Conservation (phyloP, 2,888 invertebrate species). For the Ceraclea dissimilis region DNA sequence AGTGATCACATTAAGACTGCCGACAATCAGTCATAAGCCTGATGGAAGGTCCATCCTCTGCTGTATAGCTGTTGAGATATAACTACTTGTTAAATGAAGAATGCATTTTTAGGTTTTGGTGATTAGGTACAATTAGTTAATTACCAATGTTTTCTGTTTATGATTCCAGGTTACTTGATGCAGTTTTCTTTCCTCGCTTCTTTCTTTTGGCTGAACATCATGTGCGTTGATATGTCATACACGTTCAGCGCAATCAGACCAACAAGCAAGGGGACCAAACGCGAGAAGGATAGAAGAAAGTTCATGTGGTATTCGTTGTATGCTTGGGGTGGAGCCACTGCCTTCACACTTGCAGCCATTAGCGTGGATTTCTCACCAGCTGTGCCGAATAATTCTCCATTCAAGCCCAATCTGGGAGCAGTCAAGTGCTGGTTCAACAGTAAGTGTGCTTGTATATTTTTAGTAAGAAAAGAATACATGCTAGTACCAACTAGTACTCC, state of each 20-base stretch:
- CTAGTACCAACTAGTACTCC: too few species aligned
- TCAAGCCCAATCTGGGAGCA: conserved; percentile 21
- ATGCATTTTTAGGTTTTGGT: too few species aligned
- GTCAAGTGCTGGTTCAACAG: conserved; percentile 24
- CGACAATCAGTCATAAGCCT: too few species aligned
- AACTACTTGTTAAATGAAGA: too few species aligned
- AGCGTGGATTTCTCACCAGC: conserved; percentile 61
- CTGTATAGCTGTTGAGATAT: too few species aligned
- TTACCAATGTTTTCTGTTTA: too few species aligned
- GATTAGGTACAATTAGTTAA: too few species aligned
- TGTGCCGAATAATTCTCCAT: conserved; percentile 30
- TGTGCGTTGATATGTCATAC: conserved; percentile 45
- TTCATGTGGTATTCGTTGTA: conserved; percentile 68
- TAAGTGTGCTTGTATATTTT: conserved; percentile 6
- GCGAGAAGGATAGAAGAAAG: conserved; percentile 52
- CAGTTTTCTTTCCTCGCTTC: conserved; percentile 44
- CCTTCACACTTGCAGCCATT: conserved; percentile 55
- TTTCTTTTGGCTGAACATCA: conserved; percentile 47
- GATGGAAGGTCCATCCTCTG: too few species aligned
- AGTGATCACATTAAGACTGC: too few species aligned
- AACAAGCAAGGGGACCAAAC: conserved; percentile 14
- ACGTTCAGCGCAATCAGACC: conserved; percentile 30
- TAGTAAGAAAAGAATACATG: too few species aligned
- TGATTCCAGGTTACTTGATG: conserved; percentile 39
- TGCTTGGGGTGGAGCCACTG: conserved; percentile 56